These are phyloP conservation scores for Pitangus sulphuratus DNA, from an alignment of 2,797 vertebrate genomes.

Conservation along the genomic window DNA sequence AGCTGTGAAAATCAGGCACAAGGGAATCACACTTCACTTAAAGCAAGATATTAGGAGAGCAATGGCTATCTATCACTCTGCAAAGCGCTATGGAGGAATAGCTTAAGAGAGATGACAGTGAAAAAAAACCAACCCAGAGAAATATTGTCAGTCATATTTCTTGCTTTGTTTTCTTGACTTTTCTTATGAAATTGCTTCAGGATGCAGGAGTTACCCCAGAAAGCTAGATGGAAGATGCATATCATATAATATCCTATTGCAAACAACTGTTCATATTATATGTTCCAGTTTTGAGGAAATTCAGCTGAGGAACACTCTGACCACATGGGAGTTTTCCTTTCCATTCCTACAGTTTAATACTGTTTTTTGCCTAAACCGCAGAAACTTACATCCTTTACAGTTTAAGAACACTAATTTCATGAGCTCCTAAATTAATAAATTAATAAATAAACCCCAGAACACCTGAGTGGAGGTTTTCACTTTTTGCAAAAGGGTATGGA, in stretches of 20 bases:
- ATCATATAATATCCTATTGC: not conserved
- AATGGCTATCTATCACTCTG: not conserved
- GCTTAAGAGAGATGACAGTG: not conserved
- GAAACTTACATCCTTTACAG: not conserved
- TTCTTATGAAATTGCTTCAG: not conserved
- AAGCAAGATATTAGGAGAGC: not conserved
- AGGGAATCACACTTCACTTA: constrained; percentile 25
- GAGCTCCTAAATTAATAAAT: not conserved
- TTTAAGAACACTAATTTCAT: not conserved
- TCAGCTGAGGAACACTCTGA: not conserved
- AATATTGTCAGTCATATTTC: not conserved
- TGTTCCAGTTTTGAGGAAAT: not conserved
- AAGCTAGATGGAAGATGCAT: not conserved
- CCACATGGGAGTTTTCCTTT: not conserved
- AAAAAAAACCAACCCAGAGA: not conserved
- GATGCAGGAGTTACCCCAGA: not conserved
- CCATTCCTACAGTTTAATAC: not conserved
- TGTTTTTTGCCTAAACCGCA: not conserved
- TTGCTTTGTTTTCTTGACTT: not conserved
- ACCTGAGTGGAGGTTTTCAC: not conserved
- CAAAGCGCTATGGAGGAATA: not conserved
- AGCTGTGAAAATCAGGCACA: constrained; percentile 15
- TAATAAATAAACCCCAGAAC: not conserved
- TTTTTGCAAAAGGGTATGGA: not conserved
- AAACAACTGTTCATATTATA: not conserved